Conservation (phyloP, 2,113 vertebrate genomes). For the Microtus pennsylvanicus region DNA sequence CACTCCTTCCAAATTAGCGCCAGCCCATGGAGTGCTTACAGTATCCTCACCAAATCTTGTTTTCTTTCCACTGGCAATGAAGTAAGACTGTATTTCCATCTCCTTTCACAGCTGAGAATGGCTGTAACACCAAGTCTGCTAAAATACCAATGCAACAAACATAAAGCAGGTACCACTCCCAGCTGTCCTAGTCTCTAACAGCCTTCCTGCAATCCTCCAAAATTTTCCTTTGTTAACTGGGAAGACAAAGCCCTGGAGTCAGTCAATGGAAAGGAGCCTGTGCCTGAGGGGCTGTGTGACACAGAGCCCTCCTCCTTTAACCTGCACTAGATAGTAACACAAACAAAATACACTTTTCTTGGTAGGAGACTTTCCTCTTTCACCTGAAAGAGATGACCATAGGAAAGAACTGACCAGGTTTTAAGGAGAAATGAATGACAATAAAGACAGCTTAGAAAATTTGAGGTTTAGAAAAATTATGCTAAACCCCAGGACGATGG, state of each 20-base stretch:
- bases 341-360: not conserved
- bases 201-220: not conserved
- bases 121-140: not conserved
- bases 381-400: not conserved
- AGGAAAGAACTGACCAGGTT: not conserved
- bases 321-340: not conserved
- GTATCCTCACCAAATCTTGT: not conserved
- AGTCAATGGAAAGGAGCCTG: not conserved
- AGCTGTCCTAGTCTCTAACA: not conserved
- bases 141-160: not conserved
- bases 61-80: not conserved
- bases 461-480: constrained; percentile 1
- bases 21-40: not conserved
- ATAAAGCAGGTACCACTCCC: not conserved
- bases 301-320: not conserved
- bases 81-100: not conserved
- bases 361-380: not conserved
- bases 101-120: not conserved
- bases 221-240: not conserved
- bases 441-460: not conserved
- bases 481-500: not conserved
- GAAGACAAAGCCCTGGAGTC: not conserved
- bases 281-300: not conserved
- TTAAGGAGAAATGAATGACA: not conserved
- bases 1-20: not conserved